A percentile compares a stretch with the other conserved stretches of the same genome.
Evolutionary conservation across 2,888 invertebrate genomes (phyloP).

Genomic region (Entomobrya proxima): DNA sequence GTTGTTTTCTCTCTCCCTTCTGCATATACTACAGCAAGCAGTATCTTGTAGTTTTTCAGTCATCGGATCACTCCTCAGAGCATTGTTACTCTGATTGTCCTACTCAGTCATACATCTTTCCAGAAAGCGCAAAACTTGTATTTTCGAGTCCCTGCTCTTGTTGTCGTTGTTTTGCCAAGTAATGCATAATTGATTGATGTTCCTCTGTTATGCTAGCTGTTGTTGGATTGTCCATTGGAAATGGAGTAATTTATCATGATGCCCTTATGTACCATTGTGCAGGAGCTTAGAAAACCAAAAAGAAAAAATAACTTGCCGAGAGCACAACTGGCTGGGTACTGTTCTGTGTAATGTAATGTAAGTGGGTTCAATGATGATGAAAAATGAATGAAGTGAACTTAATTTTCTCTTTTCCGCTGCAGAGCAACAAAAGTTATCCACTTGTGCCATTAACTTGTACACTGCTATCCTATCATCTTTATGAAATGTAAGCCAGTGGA

Average conservation of each 20-base stretch:
- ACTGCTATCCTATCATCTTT: no score
- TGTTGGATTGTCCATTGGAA: constrained; percentile 5
- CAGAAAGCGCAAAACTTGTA: background rate
- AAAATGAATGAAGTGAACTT: constrained; percentile 33
- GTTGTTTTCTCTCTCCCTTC: background rate
- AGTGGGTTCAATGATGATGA: constrained; percentile 11
- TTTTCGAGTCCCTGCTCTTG: background rate
- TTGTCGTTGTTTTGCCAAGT: background rate
- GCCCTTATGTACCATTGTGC: background rate
- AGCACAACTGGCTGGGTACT: background rate
- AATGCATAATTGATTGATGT: constrained; percentile 8
- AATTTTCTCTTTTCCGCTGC: constrained; percentile 28
- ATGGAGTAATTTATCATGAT: constrained; percentile 9
- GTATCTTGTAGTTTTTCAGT: background rate
- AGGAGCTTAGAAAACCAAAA: background rate
- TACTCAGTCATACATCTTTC: background rate
- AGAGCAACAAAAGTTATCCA: background rate
- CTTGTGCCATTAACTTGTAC: background rate
- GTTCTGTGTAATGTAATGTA: background rate
- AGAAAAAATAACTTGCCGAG: background rate
- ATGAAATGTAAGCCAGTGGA: background rate
- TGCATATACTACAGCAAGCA: background rate
- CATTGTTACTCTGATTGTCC: constrained; percentile 43
- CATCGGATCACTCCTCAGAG: constrained; percentile 45
- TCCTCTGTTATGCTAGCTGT: background rate